A percentile compares a stretch with the other conserved stretches of the same genome.
These are phyloP conservation scores for Ylistrum balloti DNA, from an alignment of 1,140 invertebrate species.

Conservation along the genomic window DNA sequence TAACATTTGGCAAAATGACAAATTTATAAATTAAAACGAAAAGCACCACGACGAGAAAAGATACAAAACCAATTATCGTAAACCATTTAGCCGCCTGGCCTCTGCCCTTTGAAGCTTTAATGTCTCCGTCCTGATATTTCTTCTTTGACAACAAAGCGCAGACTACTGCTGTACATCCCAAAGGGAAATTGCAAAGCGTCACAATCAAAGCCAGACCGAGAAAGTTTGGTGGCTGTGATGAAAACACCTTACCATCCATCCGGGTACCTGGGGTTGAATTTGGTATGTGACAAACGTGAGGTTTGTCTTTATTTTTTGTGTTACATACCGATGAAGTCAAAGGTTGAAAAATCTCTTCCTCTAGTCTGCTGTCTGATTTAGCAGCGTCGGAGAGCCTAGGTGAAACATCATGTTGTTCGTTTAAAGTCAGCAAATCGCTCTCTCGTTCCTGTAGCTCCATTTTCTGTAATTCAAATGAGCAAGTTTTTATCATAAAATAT, in stretches of 20 bases:
- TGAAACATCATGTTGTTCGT: background rate
- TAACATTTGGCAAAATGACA: constrained; percentile 6
- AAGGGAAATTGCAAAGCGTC: background rate
- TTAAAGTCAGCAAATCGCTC: background rate
- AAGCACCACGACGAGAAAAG: background rate
- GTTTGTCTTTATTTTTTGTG: background rate
- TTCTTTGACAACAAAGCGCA: background rate
- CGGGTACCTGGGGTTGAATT: background rate
- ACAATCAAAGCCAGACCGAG: background rate
- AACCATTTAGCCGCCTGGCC: background rate
- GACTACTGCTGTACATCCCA: background rate
- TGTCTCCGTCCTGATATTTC: background rate
- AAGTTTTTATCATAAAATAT: too few species aligned
- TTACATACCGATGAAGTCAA: background rate
- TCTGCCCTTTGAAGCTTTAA: background rate
- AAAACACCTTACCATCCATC: background rate
- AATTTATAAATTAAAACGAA: constrained; percentile 10
- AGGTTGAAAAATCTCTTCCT: background rate
- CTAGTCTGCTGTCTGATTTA: background rate
- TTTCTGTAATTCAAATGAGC: background rate
- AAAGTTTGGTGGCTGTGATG: background rate
- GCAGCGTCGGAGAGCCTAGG: background rate
- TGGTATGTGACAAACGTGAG: background rate
- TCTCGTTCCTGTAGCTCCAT: constrained; percentile 37
- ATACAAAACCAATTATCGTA: background rate